Evolutionary conservation across 2,797 vertebrate genomes (phyloP).

Genomic region (Onychomys arenicola): DNA sequence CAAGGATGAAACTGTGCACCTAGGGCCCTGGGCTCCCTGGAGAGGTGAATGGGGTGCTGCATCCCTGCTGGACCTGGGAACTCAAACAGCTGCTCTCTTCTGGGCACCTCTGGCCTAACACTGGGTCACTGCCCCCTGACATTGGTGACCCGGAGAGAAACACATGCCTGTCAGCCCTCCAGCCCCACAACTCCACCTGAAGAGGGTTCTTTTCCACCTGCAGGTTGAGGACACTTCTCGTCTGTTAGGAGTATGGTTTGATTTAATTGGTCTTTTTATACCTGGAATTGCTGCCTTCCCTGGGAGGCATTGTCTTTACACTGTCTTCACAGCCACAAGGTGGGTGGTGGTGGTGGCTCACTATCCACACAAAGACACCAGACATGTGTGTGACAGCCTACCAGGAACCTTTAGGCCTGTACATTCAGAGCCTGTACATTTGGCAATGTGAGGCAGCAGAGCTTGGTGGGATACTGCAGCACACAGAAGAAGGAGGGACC

Average conservation of each 20-base stretch:
- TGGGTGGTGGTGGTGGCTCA: neutral
- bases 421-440: no score
- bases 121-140: constrained; percentile 29
- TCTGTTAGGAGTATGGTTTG: neutral
- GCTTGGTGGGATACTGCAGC: fast-evolving
- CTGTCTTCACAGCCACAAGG: neutral
- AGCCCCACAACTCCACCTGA: neutral
- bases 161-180: neutral
- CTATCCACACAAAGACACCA: neutral
- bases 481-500: neutral
- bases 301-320: neutral
- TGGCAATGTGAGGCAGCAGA: neutral
- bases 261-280: neutral
- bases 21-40: constrained; percentile 16
- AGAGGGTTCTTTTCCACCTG: constrained; percentile 13
- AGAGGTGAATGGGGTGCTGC: neutral
- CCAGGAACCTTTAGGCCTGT: neutral
- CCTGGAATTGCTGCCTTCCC: neutral
- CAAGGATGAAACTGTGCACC: neutral
- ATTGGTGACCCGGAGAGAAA: neutral
- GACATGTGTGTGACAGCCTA: neutral
- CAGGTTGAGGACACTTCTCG: neutral
- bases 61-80: neutral
- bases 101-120: neutral
- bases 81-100: constrained; percentile 40